phyloP scores from a whole-genome alignment of 2,888 invertebrate species.

The Parasteatoda lunata region DNA sequence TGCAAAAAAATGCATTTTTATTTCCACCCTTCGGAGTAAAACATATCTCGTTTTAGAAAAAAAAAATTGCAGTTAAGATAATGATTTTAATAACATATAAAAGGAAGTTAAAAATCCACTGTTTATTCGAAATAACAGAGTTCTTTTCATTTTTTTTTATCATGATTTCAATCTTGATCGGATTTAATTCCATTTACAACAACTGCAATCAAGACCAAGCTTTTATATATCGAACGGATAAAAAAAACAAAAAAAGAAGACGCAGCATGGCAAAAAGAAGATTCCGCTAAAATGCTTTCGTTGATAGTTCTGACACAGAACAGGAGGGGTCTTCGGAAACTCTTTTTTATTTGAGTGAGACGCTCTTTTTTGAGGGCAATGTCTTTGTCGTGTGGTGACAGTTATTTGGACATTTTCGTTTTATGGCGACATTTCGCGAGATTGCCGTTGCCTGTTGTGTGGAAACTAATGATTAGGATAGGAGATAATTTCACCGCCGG shows the following conservation, averaged over 20 bases:
- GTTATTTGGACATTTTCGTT: not conserved
- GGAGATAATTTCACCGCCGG: too few species aligned
- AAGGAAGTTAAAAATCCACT: not conserved
- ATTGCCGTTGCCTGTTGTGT: not conserved
- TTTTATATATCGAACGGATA: not conserved
- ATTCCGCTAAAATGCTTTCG: not conserved
- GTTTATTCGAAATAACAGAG: too few species aligned
- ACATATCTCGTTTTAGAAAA: too few species aligned
- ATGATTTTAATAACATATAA: not conserved
- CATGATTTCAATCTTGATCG: not conserved
- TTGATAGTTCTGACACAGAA: not conserved
- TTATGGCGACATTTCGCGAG: not conserved
- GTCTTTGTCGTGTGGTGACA: not conserved
- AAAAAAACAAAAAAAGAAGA: not conserved
- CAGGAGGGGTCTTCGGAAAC: not conserved
- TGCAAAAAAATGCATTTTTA: too few species aligned
- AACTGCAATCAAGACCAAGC: constrained; percentile 53
- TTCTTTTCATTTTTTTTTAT: not conserved
- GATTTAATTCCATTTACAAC: constrained; percentile 52
- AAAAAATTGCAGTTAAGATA: not conserved
- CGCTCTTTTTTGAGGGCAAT: not conserved
- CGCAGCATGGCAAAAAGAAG: not conserved
- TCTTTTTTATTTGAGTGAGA: not conserved
- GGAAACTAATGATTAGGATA: not conserved
- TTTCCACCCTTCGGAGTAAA: too few species aligned